Percentiles rank a stretch among this genome's conserved stretches.
These are phyloP conservation scores for Nipponacmea schrenckii DNA, from an alignment of 2,888 invertebrate genomes.

Conservation along the genomic window DNA sequence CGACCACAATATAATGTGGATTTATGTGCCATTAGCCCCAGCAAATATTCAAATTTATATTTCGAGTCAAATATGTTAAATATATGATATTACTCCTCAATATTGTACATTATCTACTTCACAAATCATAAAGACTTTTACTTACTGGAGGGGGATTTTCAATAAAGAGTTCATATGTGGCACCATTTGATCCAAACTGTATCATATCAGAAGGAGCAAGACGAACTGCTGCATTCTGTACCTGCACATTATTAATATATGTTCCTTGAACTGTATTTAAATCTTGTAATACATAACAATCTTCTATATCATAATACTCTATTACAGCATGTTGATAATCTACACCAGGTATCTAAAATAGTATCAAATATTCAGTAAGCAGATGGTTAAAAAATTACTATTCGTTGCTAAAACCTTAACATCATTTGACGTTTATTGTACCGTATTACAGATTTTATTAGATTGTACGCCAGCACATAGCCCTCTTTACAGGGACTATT, in stretches of 20 bases:
- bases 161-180: slow-evolving; percentile 60
- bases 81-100: too few species aligned
- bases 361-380: not conserved
- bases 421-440: too few species aligned
- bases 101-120: too few species aligned
- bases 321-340: slow-evolving; percentile 67
- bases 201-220: slow-evolving; percentile 65
- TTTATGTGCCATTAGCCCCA: too few species aligned
- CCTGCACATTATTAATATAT: slow-evolving; percentile 67
- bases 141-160: slow-evolving; percentile 56
- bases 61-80: too few species aligned
- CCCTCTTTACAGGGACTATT: too few species aligned
- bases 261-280: slow-evolving; percentile 67
- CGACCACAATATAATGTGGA: too few species aligned
- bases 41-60: too few species aligned
- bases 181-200: slow-evolving; percentile 63
- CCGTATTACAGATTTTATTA: too few species aligned
- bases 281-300: slow-evolving; percentile 66
- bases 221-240: slow-evolving; percentile 67
- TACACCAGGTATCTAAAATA: slow-evolving; percentile 56
- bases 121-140: not conserved
- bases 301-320: slow-evolving; percentile 65
- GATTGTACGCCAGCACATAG: too few species aligned
- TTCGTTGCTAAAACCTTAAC: too few species aligned
- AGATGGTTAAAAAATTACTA: too few species aligned